phyloP scores from a whole-genome alignment of 2,113 vertebrate genomes.

The Pagrus major region DNA sequence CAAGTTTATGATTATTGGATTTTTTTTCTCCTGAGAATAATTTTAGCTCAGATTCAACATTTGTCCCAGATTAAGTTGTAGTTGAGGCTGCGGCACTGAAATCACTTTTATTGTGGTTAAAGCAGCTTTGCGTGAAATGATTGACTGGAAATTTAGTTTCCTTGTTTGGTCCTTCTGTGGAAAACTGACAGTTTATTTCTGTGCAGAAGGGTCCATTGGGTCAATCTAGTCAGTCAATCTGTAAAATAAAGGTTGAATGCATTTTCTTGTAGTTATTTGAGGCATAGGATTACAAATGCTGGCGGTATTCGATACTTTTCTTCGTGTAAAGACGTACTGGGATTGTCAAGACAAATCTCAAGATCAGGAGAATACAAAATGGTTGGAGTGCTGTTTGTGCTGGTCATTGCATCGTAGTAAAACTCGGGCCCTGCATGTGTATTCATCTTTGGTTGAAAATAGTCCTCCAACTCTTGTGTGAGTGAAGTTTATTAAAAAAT shows the following conservation, averaged over 20 bases:
- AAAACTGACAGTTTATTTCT: background rate
- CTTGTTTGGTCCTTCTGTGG: background rate
- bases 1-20: conserved; percentile 6
- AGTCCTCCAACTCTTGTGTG: no score
- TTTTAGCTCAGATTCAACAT: conserved; percentile 22
- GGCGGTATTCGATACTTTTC: background rate
- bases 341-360: background rate
- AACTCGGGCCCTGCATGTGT: no score
- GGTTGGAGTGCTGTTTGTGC: background rate
- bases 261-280: background rate
- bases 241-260: background rate
- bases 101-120: background rate
- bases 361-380: no score
- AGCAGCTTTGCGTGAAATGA: background rate
- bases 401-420: no score
- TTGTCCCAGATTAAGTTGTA: conserved; percentile 7
- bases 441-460: no score
- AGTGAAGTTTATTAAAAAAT: no score
- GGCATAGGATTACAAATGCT: background rate
- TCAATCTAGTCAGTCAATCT: no score
- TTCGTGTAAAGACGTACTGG: background rate
- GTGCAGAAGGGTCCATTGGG: background rate
- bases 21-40: conserved; percentile 10
- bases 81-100: background rate
- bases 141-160: background rate